These are phyloP conservation scores for Euwallacea fornicatus DNA, from an alignment of 1,140 invertebrate genomes.

Conservation along the genomic window DNA sequence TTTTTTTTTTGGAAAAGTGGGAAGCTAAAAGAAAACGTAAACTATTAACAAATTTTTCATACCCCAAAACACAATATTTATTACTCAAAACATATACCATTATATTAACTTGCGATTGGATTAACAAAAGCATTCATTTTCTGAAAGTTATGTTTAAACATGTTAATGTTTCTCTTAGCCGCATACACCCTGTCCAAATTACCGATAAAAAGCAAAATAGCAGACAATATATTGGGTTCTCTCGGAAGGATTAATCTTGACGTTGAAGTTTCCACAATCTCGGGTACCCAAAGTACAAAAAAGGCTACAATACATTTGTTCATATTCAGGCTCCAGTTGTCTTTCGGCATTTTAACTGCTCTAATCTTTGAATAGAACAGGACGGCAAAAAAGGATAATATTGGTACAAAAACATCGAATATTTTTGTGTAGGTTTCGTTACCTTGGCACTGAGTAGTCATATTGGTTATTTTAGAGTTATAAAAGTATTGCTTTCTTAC, in stretches of 20 bases:
- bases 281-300: conserved; percentile 17
- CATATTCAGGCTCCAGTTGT: not conserved
- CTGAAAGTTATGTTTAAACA: conserved; percentile 12
- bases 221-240: conserved; percentile 25
- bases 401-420: conserved; percentile 11
- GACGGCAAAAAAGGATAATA: conserved; percentile 14
- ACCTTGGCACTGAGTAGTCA: not conserved
- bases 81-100: not conserved
- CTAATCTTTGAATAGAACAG: conserved; percentile 21
- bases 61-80: not conserved
- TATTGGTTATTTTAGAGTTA: conserved; percentile 1
- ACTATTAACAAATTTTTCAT: not conserved
- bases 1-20: no score
- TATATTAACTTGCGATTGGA: not conserved
- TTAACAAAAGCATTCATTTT: conserved; percentile 19
- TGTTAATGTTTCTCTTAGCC: conserved; percentile 19
- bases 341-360: conserved; percentile 11
- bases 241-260: conserved; percentile 8
- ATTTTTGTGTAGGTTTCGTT: conserved; percentile 13
- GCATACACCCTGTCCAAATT: conserved; percentile 21
- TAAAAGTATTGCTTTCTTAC: conserved; percentile 17
- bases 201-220: conserved; percentile 17
- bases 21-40: not conserved
- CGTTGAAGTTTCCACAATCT: conserved; percentile 10
- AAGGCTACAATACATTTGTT: conserved; percentile 28